phyloP scores from a whole-genome alignment of 1,140 invertebrate genomes.

The Drosophila pachea region DNA sequence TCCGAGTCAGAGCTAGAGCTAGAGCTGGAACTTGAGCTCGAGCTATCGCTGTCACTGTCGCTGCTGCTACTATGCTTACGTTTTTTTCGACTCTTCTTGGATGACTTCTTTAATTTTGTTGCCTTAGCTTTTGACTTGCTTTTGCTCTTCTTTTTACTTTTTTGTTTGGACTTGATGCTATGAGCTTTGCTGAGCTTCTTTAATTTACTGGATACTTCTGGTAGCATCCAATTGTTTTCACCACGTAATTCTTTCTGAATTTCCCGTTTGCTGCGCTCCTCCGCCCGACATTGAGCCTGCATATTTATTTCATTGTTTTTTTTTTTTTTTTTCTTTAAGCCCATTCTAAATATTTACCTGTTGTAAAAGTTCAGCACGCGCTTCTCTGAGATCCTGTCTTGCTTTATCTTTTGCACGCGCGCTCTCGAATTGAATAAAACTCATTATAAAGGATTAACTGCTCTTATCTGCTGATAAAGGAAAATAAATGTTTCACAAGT shows the following conservation, averaged over 20 bases:
- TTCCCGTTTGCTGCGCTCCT: slow-evolving; percentile 61
- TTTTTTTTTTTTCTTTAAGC: slow-evolving; percentile 8
- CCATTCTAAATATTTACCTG: slow-evolving; percentile 39
- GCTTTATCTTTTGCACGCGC: slow-evolving; percentile 76
- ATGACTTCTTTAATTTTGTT: slow-evolving; percentile 43
- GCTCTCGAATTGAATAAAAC: slow-evolving; percentile 79
- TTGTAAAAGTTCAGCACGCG: slow-evolving; percentile 67
- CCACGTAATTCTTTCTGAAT: slow-evolving; percentile 69
- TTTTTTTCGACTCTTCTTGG: slow-evolving; percentile 54
- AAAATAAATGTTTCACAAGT: not conserved
- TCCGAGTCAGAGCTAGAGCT: slow-evolving; percentile 10
- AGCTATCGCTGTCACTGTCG: slow-evolving; percentile 22
- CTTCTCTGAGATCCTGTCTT: slow-evolving; percentile 70
- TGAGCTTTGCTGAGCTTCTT: slow-evolving; percentile 35
- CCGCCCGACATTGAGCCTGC: slow-evolving; percentile 67
- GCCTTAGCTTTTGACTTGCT: slow-evolving; percentile 58
- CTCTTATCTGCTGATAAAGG: not conserved
- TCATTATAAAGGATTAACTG: slow-evolving; percentile 56
- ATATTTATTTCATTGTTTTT: slow-evolving; percentile 16
- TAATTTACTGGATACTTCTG: slow-evolving; percentile 70
- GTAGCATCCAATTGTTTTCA: slow-evolving; percentile 79
- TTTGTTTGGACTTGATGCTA: slow-evolving; percentile 42
- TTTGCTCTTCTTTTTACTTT: slow-evolving; percentile 61
- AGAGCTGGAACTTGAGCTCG: slow-evolving; percentile 4
- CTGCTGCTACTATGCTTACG: slow-evolving; percentile 25